Base-by-base conservation (phyloP, 2,888 invertebrate genomes). In the Agrotis puta region DNA sequence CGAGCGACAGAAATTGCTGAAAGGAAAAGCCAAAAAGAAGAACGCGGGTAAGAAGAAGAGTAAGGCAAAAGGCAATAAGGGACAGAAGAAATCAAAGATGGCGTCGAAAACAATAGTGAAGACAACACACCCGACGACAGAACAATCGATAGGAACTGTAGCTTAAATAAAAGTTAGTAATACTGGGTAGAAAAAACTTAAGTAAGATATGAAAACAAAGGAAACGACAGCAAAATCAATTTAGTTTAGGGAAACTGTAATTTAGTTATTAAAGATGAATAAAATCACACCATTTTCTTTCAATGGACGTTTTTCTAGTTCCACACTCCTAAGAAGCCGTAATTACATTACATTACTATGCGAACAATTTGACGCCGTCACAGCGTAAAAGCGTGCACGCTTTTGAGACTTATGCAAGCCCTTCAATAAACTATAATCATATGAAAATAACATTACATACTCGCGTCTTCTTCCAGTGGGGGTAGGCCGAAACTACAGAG, bases 11-110 rank as follows among this genome's bases (percentile, higher is more conserved):
- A 83, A 78, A 27, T 22, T 73, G 6, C 20, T 62, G n/a, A 81
- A 76, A 18, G 68, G 75, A 14, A 75, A 72, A 16, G 39, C 27
- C n/a, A 75, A 71, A 27, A 74, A 56, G 22, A 80, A 76, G 33
- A 64, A 50, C 1, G 20, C 11, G 1, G 84, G 62, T 0, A 79
- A 73, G 59, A 72, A 77, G 7, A 81, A 82, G 39, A 78, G 53
- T 0, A 82, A 76, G 24, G 66, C 56, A 16, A 81, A 82, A 43
- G 77, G 54, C 0, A 82, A 70, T 39, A 67, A 57, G 18, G 68
- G 20, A 24, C 64, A 64, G 0, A 85, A 74, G 51, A 82, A 82
- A 50, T 20, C 16, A 9, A 77, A 14, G 13, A 67, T 16, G 2
- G 22, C 45, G 39, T 6, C 4, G 11, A 67, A 7, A 4, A 39